phyloP scores from a whole-genome alignment of 2,888 invertebrate species.

The Bugula neritina region DNA sequence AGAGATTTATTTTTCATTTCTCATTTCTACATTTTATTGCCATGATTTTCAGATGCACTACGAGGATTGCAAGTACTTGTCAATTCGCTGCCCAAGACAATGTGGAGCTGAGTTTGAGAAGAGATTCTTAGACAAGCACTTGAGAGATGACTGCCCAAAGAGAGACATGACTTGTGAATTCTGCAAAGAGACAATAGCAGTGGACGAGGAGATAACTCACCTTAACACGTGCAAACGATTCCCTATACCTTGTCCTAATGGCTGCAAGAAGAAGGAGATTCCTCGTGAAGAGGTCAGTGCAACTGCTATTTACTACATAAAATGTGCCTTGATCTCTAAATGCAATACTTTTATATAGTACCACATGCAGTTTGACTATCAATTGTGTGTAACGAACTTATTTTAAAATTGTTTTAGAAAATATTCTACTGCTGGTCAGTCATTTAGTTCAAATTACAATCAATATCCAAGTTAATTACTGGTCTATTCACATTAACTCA shows the following conservation, averaged over 20 bases:
- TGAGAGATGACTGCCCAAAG: conserved; percentile 39
- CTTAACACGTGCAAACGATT: conserved; percentile 37
- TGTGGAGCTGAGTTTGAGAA: conserved; percentile 39
- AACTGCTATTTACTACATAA: not conserved
- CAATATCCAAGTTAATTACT: no score
- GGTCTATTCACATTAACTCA: no score
- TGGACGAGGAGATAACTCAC: conserved; percentile 37
- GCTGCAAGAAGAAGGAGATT: conserved; percentile 37
- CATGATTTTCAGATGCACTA: conserved; percentile 35
- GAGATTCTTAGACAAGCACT: conserved; percentile 34
- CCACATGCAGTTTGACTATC: no score
- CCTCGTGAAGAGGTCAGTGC: conserved; percentile 34
- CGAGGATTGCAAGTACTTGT: conserved; percentile 36
- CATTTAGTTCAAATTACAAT: no score
- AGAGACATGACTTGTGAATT: conserved; percentile 37
- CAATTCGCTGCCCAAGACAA: conserved; percentile 35
- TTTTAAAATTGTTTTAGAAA: no score
- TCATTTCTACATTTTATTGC: no score
- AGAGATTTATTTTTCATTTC: no score
- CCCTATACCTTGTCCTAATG: conserved; percentile 40
- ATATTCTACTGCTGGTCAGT: no score
- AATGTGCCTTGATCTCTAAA: no score
- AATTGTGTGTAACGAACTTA: no score
- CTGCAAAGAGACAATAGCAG: conserved; percentile 34
- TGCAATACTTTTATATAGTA: no score